These are phyloP conservation scores for Lypha dubia DNA, from an alignment of 2,888 invertebrate species.

Conservation along the genomic window DNA sequence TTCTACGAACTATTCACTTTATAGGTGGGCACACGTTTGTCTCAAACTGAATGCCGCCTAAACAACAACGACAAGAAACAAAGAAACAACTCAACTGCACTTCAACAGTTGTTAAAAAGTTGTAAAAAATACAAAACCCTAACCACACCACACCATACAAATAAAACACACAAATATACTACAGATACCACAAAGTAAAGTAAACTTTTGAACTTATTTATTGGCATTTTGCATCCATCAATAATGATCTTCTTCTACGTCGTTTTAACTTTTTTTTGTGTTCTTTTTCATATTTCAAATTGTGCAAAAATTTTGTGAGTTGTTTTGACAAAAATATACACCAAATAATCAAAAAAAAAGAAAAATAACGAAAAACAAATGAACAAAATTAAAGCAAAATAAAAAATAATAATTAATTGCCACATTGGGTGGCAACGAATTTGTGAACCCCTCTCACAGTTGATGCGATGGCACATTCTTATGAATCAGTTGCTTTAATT, in stretches of 20 bases:
- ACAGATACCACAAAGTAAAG: slow-evolving; percentile 49
- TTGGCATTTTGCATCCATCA: slow-evolving; percentile 72
- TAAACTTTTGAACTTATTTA: slow-evolving; percentile 71
- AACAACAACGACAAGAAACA: slow-evolving; percentile 53
- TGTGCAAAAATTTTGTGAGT: slow-evolving; percentile 60
- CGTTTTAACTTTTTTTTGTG: no score
- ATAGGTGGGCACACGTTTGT: slow-evolving; percentile 72
- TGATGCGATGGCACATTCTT: no score
- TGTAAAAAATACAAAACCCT: slow-evolving; percentile 63
- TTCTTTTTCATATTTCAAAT: slow-evolving; percentile 48
- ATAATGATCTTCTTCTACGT: slow-evolving; percentile 61
- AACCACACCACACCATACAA: slow-evolving; percentile 51
- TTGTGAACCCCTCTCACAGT: not conserved
- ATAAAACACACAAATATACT: not conserved
- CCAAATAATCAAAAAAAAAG: slow-evolving; percentile 42
- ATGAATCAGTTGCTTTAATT: no score
- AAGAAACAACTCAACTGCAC: slow-evolving; percentile 48
- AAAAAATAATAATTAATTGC: not conserved
- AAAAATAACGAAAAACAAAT: slow-evolving; percentile 51
- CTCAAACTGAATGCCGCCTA: slow-evolving; percentile 66
- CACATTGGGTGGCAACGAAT: slow-evolving; percentile 28
- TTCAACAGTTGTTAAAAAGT: slow-evolving; percentile 71
- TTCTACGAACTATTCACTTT: slow-evolving; percentile 72
- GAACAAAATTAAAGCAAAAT: slow-evolving; percentile 1
- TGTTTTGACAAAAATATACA: slow-evolving; percentile 66